Evolutionary conservation across 2,888 invertebrate genomes (phyloP), one percentile per base, ranked within the genome.

Genomic region (Eupithecia tripunctaria): DNA sequence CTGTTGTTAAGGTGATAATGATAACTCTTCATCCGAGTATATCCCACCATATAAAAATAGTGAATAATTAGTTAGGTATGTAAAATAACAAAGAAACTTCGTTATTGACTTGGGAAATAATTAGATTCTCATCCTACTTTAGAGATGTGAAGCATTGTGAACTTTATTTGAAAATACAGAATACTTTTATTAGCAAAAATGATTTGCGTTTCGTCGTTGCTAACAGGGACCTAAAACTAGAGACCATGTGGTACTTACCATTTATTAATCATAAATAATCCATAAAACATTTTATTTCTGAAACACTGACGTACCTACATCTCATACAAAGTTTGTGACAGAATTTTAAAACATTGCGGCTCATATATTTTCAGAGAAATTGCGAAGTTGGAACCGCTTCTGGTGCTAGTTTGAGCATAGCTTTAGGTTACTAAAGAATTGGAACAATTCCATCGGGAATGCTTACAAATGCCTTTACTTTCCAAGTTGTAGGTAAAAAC

Each of bases 341-440:
- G 66, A 66, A 72, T 68, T 66, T 69, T 62, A 72, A 66, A 72
- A 66, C 47, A 71, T 71, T 67, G 62, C 51, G 67, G 62, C 62
- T 32, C 71, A 71, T 71, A 71, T 67, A 71, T 71, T 71, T 67
- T 10, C 21, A 47, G 29, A 36, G 38, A 38, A 67, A 62, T 62
- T 15, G 21, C 32, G 12, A 60, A 71, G 66, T 51, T 60, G n/a
- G 27, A 63, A 56, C 47, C 65, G 59, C 29, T 41, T 25, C 27
- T 67, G 65, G 47, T 66, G 62, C 47, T 51, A 72, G 72, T 66
- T 72, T 51, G 29, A 51, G 69, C 69, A 69, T 72, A 66, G 47
- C 72, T 72, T 62, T 67, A 47, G 60, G 71, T 71, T 71, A 62
- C 36, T 62, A 66, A 69, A 66, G 69, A 60, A 69, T 69, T 69